Evolutionary conservation across 2,113 vertebrate genomes (phyloP), one percentile per base, ranked within the genome.

Genomic region (Fulica atra): DNA sequence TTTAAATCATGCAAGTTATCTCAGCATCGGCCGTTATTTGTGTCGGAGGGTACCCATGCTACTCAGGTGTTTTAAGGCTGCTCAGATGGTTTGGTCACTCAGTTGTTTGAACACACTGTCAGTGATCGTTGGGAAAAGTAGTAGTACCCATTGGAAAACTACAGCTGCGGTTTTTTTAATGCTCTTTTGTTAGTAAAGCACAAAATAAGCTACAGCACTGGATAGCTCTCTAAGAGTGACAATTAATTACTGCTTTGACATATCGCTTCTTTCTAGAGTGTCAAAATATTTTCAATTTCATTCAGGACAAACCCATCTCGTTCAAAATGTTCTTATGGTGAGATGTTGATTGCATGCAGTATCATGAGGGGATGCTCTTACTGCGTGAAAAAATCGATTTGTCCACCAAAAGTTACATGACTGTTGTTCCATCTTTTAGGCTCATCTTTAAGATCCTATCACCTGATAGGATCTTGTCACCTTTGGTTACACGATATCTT

Each of bases 241-340:
- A 84, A 28, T 57, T 84, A 59, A 74, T 95, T 93, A 36, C 35
- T 2, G 7, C n/a, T 90, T 77, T 92, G 71, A 78, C 23, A n/a
- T 57, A 68, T 19, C 20, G 76, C 51, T 64, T 86, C 71, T 86
- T 86, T 78, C 38, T 71, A 18, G 63, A 93, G 26, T 82, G 50
- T 92, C 63, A 86, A 83, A 95, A 84, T 88, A 81, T 88, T 93
- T 95, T 90, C 46, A 60, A 1, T 86, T 94, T 94, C 50, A 51
- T 63, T 63, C 9, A 28, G 38, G 33, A 78, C 59, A 92, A 92
- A 73, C 40, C 26, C 13, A 64, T 88, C 54, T 86, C 48, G 68
- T 59, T 93, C 86, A 68, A 71, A 94, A 71, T 74, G 33, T 15
- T 86, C 10, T 89, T 90, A 20, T 29, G 26, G 46, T 77, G 70